phyloP scores from a whole-genome alignment of 2,888 invertebrate genomes.

The Calameuta pallipes region DNA sequence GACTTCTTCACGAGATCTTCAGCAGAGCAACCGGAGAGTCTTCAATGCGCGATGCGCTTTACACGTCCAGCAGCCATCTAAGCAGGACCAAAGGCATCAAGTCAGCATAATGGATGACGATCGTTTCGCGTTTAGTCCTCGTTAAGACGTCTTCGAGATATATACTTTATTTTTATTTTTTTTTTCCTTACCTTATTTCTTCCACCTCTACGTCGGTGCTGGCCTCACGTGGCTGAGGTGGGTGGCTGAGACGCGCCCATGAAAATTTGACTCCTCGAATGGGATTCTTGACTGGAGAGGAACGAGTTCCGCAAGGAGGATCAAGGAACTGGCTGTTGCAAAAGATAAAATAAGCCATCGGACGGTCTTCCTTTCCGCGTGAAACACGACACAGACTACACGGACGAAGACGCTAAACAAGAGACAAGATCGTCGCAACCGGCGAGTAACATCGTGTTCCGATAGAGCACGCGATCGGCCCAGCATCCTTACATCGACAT shows the following conservation, averaged over 20 bases:
- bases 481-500: slow-evolving; percentile 34
- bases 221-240: neutral
- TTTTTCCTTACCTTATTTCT: neutral
- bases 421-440: neutral
- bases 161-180: neutral
- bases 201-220: neutral
- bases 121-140: neutral
- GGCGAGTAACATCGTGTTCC: neutral
- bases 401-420: neutral
- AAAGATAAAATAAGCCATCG: neutral
- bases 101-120: neutral
- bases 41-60: neutral
- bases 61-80: neutral
- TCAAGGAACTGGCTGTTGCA: neutral
- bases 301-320: neutral
- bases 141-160: neutral
- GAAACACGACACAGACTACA: neutral
- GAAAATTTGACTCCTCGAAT: neutral
- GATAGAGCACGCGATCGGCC: slow-evolving; percentile 47
- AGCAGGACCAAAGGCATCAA: neutral
- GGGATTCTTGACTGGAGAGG: neutral
- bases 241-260: neutral
- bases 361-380: neutral
- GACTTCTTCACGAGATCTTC: neutral
- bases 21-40: neutral